Evolutionary conservation across 2,888 invertebrate species (phyloP), one percentile per base, ranked within the genome.

Genomic region (Electrophaes corylata): DNA sequence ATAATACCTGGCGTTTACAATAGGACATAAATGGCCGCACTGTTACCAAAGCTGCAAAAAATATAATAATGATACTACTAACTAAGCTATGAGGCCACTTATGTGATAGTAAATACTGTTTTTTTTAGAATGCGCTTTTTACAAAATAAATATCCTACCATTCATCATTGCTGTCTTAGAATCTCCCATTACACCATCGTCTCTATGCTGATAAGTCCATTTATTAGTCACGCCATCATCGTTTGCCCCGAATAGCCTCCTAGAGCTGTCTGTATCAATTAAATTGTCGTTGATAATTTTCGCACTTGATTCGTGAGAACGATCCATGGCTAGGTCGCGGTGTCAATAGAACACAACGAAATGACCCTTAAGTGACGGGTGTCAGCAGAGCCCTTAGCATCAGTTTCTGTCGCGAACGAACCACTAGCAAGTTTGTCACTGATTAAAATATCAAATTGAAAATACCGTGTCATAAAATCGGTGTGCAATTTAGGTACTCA

Each of bases 201-300:
- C 64, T 64, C 52, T 45, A 20, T 49, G 53, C 61, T 60, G 51
- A 52, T 63, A 60, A 60, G 57, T 45, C 41, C 45, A 45, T 60
- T 50, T 62, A 65, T 60, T 65, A 64, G 62, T 61, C 63, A 66
- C 47, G 41, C 53, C 57, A 53, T n/a, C n/a, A n/a, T 51, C 58
- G 53, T 53, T 63, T 61, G 60, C 62, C 65, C 56, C 55, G 47
- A 66, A 65, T 62, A 40, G 55, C 55, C 60, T 58, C 51, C 57
- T 64, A 52, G 44, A 63, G 76, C 81, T 76, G 81, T 88, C 84
- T 81, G 74, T 85, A 80, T 84, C 86, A 89, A 91, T 91, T 88
- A 86, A 88, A 85, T 79, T 72, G 79, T 76, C 83, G 79, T 83
- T 77, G 78, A 80, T 84, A 85, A 86, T 86, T 84, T 85, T 83